These are phyloP conservation scores for Synergus laeviventris DNA, from an alignment of 2,888 invertebrate species.

Conservation along the genomic window DNA sequence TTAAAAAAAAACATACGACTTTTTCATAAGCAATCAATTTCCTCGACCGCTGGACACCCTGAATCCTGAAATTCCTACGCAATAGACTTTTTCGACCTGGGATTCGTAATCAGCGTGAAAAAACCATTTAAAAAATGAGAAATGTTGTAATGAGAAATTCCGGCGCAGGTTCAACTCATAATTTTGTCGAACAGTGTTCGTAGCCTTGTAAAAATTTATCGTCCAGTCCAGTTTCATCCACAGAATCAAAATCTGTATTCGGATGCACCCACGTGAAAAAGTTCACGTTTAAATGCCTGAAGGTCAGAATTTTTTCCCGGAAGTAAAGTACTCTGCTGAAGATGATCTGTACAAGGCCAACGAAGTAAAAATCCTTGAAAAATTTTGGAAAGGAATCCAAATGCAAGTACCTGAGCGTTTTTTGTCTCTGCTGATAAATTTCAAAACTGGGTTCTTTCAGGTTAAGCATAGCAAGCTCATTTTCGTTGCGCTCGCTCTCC, in stretches of 20 bases:
- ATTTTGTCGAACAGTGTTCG: conserved; percentile 38
- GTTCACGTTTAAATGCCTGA: neutral
- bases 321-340: conserved; percentile 1
- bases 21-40: neutral
- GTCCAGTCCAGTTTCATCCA: conserved; percentile 3
- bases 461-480: conserved; percentile 82
- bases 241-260: neutral
- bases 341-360: conserved; percentile 14
- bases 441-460: conserved; percentile 83
- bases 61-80: neutral
- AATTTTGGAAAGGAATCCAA: conserved; percentile 25
- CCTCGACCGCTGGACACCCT: neutral
- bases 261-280: neutral
- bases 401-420: conserved; percentile 81
- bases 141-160: neutral
- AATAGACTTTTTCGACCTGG: conserved; percentile 34
- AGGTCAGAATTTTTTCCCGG: neutral
- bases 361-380: neutral
- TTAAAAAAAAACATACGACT: too few species aligned
- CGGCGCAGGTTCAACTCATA: conserved; percentile 12
- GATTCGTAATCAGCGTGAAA: conserved; percentile 40
- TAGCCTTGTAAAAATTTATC: conserved; percentile 3
- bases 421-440: conserved; percentile 87
- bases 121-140: conserved; percentile 30
- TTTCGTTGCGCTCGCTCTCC: conserved; percentile 90